phyloP scores from a whole-genome alignment of 1,140 invertebrate genomes.

The Listronotus oregonensis region DNA sequence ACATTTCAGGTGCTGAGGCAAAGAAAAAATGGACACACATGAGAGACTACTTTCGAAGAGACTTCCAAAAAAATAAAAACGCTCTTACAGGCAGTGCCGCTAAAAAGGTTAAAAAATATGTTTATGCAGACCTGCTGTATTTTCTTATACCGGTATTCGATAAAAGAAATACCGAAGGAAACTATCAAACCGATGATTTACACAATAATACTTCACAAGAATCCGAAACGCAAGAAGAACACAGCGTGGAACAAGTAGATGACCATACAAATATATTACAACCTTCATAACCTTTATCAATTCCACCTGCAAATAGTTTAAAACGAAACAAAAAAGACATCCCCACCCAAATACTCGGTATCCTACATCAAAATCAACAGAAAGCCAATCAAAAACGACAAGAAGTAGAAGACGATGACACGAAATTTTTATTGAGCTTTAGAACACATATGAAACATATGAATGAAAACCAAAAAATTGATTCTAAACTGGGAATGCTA shows the following conservation, averaged over 20 bases:
- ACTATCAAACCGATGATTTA: constrained; percentile 1
- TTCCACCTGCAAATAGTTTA: too few species aligned
- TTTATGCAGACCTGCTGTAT: background rate
- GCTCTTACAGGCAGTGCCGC: background rate
- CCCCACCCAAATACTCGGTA: too few species aligned
- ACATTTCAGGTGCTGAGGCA: background rate
- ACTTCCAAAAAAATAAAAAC: background rate
- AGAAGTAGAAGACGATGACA: background rate
- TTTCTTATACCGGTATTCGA: background rate
- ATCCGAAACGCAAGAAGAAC: background rate
- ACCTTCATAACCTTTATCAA: background rate
- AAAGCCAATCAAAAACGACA: too few species aligned
- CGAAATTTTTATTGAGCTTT: background rate
- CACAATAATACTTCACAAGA: background rate
- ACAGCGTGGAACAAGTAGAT: background rate
- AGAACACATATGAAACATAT: too few species aligned
- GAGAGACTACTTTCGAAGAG: constrained; percentile 1
- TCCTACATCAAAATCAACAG: too few species aligned
- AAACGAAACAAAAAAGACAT: background rate
- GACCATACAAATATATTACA: background rate
- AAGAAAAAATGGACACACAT: constrained; percentile 3
- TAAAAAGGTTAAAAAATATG: too few species aligned
- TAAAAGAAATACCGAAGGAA: background rate
- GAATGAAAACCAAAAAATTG: constrained; percentile 7
- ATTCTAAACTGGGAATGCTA: background rate